Conservation (phyloP, 2,888 invertebrate species). For the Oscheius sp. region DNA sequence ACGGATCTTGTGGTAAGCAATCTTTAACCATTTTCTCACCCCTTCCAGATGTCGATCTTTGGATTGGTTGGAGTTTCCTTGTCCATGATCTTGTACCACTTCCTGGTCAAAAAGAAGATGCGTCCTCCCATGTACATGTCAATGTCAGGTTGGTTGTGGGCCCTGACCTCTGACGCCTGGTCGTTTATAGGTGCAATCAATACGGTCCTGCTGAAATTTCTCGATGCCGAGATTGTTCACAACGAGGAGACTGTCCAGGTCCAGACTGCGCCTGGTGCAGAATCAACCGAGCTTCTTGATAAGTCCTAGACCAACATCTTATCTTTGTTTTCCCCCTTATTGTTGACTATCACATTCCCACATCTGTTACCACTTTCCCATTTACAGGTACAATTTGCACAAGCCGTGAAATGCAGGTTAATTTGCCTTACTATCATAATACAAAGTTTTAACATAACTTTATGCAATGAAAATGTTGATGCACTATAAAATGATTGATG, state of each 20-base stretch:
- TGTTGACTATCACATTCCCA: too few species aligned
- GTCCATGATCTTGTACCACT: slow-evolving; percentile 9
- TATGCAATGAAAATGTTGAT: too few species aligned
- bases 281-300: slow-evolving; percentile 2
- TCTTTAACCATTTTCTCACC: background rate
- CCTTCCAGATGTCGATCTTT: slow-evolving; percentile 13
- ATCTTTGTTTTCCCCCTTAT: too few species aligned
- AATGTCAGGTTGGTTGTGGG: background rate
- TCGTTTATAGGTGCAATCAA: slow-evolving; percentile 18
- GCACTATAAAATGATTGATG: too few species aligned
- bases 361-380: too few species aligned
- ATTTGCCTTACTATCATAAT: too few species aligned
- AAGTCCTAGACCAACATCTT: too few species aligned
- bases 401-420: too few species aligned
- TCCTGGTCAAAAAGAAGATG: slow-evolving; percentile 8
- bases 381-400: too few species aligned
- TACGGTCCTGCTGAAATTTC: slow-evolving; percentile 5
- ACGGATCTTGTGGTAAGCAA: slow-evolving; percentile 8
- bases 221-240: slow-evolving; percentile 8
- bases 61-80: slow-evolving; percentile 1
- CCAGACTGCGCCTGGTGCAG: background rate
- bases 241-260: slow-evolving; percentile 1
- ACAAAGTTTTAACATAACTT: too few species aligned
- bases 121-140: slow-evolving; percentile 13
- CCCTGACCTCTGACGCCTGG: background rate